Base-by-base conservation (phyloP, 2,888 invertebrate genomes). In the Temnothorax rugatulus region DNA sequence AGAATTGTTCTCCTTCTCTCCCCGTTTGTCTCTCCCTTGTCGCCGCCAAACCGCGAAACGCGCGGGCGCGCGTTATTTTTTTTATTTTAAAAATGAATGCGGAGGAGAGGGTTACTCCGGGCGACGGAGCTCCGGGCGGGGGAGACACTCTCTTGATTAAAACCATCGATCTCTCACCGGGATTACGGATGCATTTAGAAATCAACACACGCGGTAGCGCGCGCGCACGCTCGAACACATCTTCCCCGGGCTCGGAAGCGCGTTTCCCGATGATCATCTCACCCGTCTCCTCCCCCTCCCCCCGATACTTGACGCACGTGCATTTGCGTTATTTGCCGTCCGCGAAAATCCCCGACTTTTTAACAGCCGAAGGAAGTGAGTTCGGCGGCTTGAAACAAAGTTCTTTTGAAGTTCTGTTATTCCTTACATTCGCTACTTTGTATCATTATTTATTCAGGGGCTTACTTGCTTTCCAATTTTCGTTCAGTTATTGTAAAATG, bases 131-230 rank as follows among this genome's bases (percentile, higher is more conserved):
- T 18, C 11, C 47, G 34, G 44, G 89, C 89, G 87, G 54, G 88
- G 88, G 90, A 91, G 92, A 92, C 92, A 93, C 92, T 92, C 92
- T 90, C 92, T 87, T 93, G 92, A 93, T 93, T 93, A 92, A 93
- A 93, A 93, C 89, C 92, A 92, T 93, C 92, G 92, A 92, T 93
- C 91, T 90, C 79, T 81, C 91, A 86, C 86, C 84, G 87, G 87
- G 90, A 92, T 90, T 92, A 88, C 88, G 88, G 87, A 85, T 86
- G 86, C 86, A 87, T 87, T 87, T 81, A 87, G 87, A 88, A 86
- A 88, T 87, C 86, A 88, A 84, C 84, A 74, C 76, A 71, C 82
- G 83, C 68, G 74, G 57, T 76, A 38, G 73, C 57, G 41, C 64
- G 64, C 69, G 73, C 64, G 61, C 69, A 69, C 75, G 52, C 64